Evolutionary conservation across 2,888 invertebrate species (phyloP), one percentile per base, ranked within the genome.

Genomic region (Netelia fuscicornis): DNA sequence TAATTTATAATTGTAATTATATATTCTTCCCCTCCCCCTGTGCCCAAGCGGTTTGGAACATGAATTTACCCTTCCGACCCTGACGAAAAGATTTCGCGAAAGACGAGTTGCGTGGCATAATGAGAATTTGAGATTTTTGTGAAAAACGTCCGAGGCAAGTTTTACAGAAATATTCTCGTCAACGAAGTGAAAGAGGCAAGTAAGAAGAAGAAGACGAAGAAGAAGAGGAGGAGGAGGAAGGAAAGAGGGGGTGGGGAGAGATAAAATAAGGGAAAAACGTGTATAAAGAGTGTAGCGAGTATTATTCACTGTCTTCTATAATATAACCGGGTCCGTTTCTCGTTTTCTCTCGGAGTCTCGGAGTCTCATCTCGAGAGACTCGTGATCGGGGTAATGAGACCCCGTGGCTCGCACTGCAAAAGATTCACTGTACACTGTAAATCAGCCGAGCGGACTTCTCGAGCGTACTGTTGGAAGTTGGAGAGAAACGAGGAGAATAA

Each of bases 311-410:
- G 92, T 92, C 92, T 93, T 90, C 92, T 91, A 92, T 92, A 93
- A 92, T 93, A 91, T 92, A 91, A 92, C 92, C 91, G 91, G 91
- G 91, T 90, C 91, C 91, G 89, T 92, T 91, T 92, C 92, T 91
- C 89, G 90, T 91, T 91, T 90, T 90, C 90, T 87, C 89, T 70
- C 78, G 60, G 78, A 48, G 42, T 37, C 65, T 64, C 54, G 13
- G 86, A 88, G 89, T 90, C 92, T 92, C 92, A 92, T 93, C 91
- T 92, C 89, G 90, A 92, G 90, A 92, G 91, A 48, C 48, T 92
- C 92, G 92, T 93, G 93, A 93, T 93, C 93, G 90, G 92, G 91
- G 91, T 93, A 93, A 93, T 93, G 92, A 93, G 92, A 91, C 92
- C 37, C 89, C 88, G 88, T 87, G 89, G 89, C 90, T 90, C 89